These are phyloP conservation scores for Smittia aterrima DNA, from an alignment of 2,888 invertebrate species.

Conservation along the genomic window DNA sequence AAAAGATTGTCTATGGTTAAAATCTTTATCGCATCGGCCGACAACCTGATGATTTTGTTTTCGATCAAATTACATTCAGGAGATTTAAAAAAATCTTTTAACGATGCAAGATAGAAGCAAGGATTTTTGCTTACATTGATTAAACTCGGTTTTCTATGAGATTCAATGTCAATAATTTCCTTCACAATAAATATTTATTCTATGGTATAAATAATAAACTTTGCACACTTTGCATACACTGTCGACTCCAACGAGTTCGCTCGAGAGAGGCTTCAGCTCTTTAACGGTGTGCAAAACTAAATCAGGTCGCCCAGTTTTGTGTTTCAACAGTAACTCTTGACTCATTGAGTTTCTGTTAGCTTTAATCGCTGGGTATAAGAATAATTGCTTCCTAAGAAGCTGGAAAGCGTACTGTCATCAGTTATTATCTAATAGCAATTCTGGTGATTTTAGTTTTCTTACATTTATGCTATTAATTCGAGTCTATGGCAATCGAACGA, in stretches of 20 bases:
- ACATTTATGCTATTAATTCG: background rate
- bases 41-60: conserved; percentile 33
- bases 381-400: background rate
- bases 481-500: conserved; percentile 11
- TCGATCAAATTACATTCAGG: conserved; percentile 27
- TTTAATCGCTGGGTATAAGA: conserved; percentile 27
- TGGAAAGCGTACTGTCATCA: conserved; percentile 13
- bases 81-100: conserved; percentile 38
- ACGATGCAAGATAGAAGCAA: conserved; percentile 43
- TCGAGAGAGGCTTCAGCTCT: background rate
- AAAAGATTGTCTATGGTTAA: background rate
- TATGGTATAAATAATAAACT: background rate
- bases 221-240: conserved; percentile 6
- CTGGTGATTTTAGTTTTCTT: background rate
- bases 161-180: conserved; percentile 43
- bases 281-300: background rate
- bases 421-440: background rate
- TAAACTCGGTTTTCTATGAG: conserved; percentile 13
- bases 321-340: conserved; percentile 21
- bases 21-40: conserved; percentile 30
- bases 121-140: conserved; percentile 43
- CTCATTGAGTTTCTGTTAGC: background rate
- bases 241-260: background rate
- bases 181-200: conserved; percentile 28
- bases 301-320: conserved; percentile 21